Base-by-base conservation (phyloP, 1,140 invertebrate species). In the Sinella curviseta region DNA sequence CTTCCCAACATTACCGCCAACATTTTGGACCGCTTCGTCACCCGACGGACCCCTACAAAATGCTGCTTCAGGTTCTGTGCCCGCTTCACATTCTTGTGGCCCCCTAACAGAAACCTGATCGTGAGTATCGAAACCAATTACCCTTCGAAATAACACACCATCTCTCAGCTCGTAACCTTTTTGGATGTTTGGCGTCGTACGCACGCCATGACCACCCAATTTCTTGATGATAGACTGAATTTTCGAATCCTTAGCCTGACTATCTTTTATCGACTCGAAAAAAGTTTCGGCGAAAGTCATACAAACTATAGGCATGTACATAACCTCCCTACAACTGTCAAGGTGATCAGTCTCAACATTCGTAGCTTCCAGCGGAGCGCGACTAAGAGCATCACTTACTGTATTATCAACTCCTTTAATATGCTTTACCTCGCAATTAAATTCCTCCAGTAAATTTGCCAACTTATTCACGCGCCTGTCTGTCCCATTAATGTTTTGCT, bases 361-460 rank as follows among this genome's bases (percentile, higher is more conserved):
- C 1, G 24, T 2, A 30, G 70, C 8, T n/a, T 28, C n/a, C 17
- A 80, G 2, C 14, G 83, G 83, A 67, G 81, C 82, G 78, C 82
- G 14, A 26, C 74, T 77, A 0, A 83, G 34, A 17, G 75, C 76
- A 74, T 83, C 82, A 0, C 77, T 78, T 1, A 77, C 67, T 0
- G 36, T 34, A 70, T 83, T 81, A 0, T 83, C 67, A 17, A 77
- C 83, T 1, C 87, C 86, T 77, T 84, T 84, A 24, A 86, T 67
- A 78, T 87, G 85, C 0, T 80, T 39, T 1, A 85, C 67, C 76
- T 79, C 57, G 26, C 74, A 74, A n/a, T 79, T 33, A 1, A 85
- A 74, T 74, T 79, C 65, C 0, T 79, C 12, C 0, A 80, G 65
- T 85, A 83, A 84, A 35, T 81, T 33, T 8, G 33, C 26, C 14